Percentiles rank a stretch among this genome's conserved stretches.
These are phyloP conservation scores for Rugalucina vietnamica DNA, from an alignment of 2,888 invertebrate species.

Conservation along the genomic window DNA sequence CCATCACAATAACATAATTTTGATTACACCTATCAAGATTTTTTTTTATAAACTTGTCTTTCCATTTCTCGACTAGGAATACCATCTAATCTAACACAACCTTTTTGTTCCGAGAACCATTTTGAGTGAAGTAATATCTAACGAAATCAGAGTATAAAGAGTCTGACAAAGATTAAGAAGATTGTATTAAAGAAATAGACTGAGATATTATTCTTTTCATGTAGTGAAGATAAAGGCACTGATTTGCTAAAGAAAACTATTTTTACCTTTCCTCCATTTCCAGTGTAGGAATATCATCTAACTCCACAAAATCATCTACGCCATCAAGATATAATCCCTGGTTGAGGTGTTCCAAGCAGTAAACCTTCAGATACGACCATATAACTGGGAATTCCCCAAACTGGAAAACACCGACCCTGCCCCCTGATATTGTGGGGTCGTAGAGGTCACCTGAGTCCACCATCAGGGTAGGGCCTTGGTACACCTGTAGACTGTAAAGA, in stretches of 20 bases:
- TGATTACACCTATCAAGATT: too few species aligned
- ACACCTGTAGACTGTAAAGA: slow-evolving; percentile 65
- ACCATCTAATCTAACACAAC: too few species aligned
- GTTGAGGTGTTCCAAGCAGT: slow-evolving; percentile 69
- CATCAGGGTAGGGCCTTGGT: slow-evolving; percentile 65
- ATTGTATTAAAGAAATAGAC: too few species aligned
- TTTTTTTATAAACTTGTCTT: too few species aligned
- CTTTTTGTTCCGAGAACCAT: too few species aligned
- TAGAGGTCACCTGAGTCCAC: slow-evolving; percentile 75
- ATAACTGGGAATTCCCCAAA: slow-evolving; percentile 68
- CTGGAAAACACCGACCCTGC: slow-evolving; percentile 74
- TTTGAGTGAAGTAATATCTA: too few species aligned
- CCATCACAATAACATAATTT: too few species aligned
- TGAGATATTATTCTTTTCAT: too few species aligned
- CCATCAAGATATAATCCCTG: slow-evolving; percentile 75
- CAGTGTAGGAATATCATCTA: slow-evolving; percentile 49
- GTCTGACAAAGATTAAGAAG: too few species aligned
- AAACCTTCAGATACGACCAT: slow-evolving; percentile 71
- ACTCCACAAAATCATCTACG: slow-evolving; percentile 68
- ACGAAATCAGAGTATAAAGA: too few species aligned
- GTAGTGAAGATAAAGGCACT: not conserved
- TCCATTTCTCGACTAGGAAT: too few species aligned
- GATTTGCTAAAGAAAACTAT: not conserved
- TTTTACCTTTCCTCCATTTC: slow-evolving; percentile 51
- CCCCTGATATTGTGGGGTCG: slow-evolving; percentile 75